phyloP scores from a whole-genome alignment of 2,113 vertebrate genomes.

The Stigmatopora nigra region DNA sequence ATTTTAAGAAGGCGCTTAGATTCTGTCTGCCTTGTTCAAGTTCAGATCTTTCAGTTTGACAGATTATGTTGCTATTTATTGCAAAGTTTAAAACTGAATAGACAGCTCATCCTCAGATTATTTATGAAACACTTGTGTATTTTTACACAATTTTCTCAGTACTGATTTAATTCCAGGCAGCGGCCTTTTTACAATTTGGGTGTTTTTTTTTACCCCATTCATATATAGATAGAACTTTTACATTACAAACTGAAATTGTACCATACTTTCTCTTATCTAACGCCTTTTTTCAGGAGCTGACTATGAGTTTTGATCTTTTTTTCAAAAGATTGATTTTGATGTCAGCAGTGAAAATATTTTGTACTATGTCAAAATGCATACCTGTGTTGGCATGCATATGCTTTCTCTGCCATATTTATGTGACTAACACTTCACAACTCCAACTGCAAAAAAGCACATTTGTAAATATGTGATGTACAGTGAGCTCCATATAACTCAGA shows the following conservation, averaged over 20 bases:
- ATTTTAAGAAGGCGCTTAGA: constrained; percentile 42
- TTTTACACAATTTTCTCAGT: too few species aligned
- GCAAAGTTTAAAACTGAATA: constrained; percentile 27
- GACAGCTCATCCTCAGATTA: constrained; percentile 33
- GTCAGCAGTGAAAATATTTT: background rate
- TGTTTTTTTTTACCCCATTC: background rate
- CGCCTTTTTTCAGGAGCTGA: background rate
- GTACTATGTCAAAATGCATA: background rate
- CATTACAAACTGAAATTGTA: background rate
- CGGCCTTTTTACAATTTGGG: background rate
- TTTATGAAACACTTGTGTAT: constrained; percentile 16
- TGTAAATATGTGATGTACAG: constrained; percentile 29
- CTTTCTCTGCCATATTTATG: background rate
- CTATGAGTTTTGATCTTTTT: background rate
- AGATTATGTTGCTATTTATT: constrained; percentile 35
- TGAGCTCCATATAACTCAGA: constrained; percentile 45
- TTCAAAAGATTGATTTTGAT: background rate
- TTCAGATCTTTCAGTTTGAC: constrained; percentile 10
- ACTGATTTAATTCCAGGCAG: background rate
- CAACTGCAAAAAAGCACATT: constrained; percentile 23
- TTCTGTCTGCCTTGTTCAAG: constrained; percentile 28
- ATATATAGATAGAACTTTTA: background rate
- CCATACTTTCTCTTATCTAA: background rate
- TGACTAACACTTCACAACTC: constrained; percentile 28
- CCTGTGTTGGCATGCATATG: background rate